phyloP scores from a whole-genome alignment of 2,113 vertebrate species.

The Elephas maximus region DNA sequence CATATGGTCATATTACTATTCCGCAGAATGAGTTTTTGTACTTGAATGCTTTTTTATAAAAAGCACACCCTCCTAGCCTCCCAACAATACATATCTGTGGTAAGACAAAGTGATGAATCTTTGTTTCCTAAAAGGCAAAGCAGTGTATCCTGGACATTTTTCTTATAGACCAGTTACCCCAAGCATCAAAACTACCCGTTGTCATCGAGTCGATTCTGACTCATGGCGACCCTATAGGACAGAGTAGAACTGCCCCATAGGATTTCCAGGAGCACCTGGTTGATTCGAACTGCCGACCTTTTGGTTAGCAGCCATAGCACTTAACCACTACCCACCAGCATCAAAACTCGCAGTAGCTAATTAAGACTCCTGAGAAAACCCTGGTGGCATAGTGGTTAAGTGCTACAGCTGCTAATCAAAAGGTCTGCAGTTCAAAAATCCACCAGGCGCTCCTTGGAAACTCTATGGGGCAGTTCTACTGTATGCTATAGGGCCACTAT shows the following conservation, averaged over 20 bases:
- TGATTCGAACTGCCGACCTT: too few species aligned
- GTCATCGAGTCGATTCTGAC: too few species aligned
- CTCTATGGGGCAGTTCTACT: too few species aligned
- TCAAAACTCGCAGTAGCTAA: not conserved
- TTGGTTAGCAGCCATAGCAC: too few species aligned
- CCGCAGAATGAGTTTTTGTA: not conserved
- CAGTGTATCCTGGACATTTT: not conserved
- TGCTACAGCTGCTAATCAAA: too few species aligned
- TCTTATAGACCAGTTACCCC: not conserved
- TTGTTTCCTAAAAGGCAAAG: not conserved
- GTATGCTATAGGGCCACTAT: too few species aligned
- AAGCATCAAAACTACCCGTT: not conserved
- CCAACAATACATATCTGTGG: not conserved
- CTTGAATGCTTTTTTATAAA: slow-evolving; percentile 15
- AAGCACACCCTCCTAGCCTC: not conserved
- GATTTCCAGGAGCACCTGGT: too few species aligned
- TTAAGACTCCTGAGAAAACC: not conserved
- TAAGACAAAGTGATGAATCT: not conserved
- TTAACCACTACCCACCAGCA: not conserved
- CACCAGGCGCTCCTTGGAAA: too few species aligned
- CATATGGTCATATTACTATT: not conserved
- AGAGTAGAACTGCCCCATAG: too few species aligned
- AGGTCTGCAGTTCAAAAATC: too few species aligned
- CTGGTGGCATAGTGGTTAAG: too few species aligned
- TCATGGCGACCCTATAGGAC: too few species aligned